Evolutionary conservation across 2,113 vertebrate species (phyloP), one percentile per base, ranked within the genome.

Genomic region (Mirza zaza): DNA sequence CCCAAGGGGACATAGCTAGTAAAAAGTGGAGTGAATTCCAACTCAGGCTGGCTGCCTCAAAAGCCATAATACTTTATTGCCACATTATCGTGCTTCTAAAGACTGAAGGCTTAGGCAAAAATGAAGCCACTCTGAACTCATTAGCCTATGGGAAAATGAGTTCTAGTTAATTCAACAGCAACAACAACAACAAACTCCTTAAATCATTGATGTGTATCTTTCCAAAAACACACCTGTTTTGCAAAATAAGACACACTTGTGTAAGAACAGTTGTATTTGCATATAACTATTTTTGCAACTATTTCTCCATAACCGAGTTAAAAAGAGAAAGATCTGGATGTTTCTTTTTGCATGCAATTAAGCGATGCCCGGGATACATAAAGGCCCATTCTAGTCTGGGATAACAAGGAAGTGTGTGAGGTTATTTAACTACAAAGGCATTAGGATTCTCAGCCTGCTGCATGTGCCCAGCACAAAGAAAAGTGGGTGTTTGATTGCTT

Each of bases 401-500:
- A 81, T 61, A 59, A 89, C 48, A 84, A 11, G 11, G n/a, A 94
- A 71, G 57, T 36, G 34, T 95, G 82, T 27, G 65, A 94, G 42
- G 21, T 81, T 95, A 71, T 93, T 96, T 96, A 88, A 63, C 96
- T 50, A 68, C 45, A 85, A 71, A 87, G 63, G 27, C 86, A 65
- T 90, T 88, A 73, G 81, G 80, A 67, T 59, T 84, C 57, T 94
- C 71, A 81, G 97, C 59, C 57, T 83, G 87, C 90, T 70, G 7
- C 67, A 14, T 48, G 76, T 50, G 39, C 89, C 77, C 80, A 94
- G 42, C 50, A 77, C 87, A 94, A 94, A 95, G 84, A 68, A 93
- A 95, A 97, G 57, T 97, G 83, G 42, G 32, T 67, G 81, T 97
- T 94, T 97, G 97, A 97, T 75, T 92, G 48, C 81, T 96, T n/a